Percentiles rank a stretch among this genome's conserved stretches.
phyloP scores from a whole-genome alignment of 2,113 vertebrate species.

The Salvelinus fontinalis region DNA sequence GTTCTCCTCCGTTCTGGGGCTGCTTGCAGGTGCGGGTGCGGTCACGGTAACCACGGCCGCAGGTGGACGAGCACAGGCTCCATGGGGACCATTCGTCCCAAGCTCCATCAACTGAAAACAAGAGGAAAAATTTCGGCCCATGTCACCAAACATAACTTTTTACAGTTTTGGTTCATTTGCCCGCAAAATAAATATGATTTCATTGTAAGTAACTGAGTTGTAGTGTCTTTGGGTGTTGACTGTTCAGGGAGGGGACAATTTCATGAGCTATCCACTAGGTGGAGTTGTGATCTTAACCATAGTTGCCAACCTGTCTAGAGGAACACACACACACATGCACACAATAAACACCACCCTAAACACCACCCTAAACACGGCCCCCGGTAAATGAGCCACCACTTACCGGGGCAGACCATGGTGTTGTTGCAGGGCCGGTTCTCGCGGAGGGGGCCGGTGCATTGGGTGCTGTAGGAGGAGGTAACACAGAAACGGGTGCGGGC shows the following conservation, averaged over 20 bases:
- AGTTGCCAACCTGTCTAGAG: too few species aligned
- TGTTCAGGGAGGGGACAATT: background rate
- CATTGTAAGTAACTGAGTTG: too few species aligned
- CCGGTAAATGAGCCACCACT: constrained; percentile 22
- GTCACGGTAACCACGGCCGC: constrained; percentile 91
- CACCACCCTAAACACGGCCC: background rate
- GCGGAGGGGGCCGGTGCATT: constrained; percentile 90
- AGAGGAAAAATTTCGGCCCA: background rate
- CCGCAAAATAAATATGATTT: too few species aligned
- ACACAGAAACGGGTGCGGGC: constrained; percentile 89
- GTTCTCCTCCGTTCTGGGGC: constrained; percentile 89
- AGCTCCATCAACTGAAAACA: constrained; percentile 82
- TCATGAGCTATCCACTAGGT: constrained; percentile 40
- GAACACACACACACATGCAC: background rate
- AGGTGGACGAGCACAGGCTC: constrained; percentile 97
- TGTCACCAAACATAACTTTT: background rate
- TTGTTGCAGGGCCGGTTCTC: constrained; percentile 96
- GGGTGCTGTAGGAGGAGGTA: constrained; percentile 85
- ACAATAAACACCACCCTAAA: background rate
- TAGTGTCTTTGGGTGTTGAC: background rate
- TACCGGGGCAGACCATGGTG: constrained; percentile 90
- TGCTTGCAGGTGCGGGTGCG: constrained; percentile 89
- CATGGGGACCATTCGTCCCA: constrained; percentile 99
- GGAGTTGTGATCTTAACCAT: constrained; percentile 7
- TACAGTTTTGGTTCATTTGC: background rate